Evolutionary conservation across 2,888 invertebrate genomes (phyloP), one percentile per base, ranked within the genome.

Genomic region (Asteroscopus sphinx): DNA sequence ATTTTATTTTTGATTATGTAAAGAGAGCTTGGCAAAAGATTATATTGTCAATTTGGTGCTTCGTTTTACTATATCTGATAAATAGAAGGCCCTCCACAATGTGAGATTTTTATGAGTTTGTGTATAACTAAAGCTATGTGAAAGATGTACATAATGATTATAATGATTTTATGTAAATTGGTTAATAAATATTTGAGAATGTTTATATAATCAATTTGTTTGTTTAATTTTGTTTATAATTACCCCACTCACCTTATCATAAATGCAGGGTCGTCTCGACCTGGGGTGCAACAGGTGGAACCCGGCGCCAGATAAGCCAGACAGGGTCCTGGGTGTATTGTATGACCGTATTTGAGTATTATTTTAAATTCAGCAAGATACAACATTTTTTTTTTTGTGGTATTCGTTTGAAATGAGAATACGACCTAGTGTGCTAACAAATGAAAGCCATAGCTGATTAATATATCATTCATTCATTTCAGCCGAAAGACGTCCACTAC

Each of bases 181-280:
- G 93, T 94, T 93, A 93, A 92, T 94, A 94, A 94, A 94, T 94
- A 94, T 94, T 92, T 94, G 93, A 94, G 85, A 94, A 94, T 94
- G 94, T 94, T 94, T 94, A 94, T 94, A 93, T 94, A 93, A 93
- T 93, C 93, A 89, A 82, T 52, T 55, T 47, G 37, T 68, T 78
- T 16, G 77, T 85, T 88, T 89, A 76, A 78, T 83, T 86, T 69
- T 1, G 15, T 46, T 28, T 8, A 11, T 16, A 13, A 12, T 6
- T 8, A 12, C 15, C 5, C 13, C n/a, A n/a, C n/a, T n/a, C n/a
- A n/a, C n/a, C 35, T 2, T n/a, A 21, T 7, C 7, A 3, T 21
- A 21, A 4, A 2, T 21, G 4, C 21, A n/a, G n/a, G n/a, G n/a
- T n/a, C n/a, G n/a, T n/a, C n/a, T n/a, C n/a, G n/a, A n/a, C n/a